Conservation (phyloP, 2,113 vertebrate species). For the Atrichornis clamosus region DNA sequence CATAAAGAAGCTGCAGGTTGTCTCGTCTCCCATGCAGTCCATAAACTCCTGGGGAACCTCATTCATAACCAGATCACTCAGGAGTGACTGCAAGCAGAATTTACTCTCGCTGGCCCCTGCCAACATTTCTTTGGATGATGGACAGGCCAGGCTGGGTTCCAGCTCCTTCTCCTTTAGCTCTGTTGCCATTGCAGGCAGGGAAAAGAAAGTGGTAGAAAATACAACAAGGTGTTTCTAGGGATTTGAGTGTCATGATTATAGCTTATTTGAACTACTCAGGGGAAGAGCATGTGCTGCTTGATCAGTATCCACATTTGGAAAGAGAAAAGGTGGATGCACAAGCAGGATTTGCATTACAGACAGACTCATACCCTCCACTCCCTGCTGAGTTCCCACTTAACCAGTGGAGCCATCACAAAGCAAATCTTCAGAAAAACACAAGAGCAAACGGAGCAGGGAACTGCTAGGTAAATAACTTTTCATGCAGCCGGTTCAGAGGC, state of each 20-base stretch:
- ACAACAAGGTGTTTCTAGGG: neutral
- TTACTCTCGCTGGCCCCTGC: neutral
- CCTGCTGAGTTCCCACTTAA: neutral
- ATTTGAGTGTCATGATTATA: neutral
- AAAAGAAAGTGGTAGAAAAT: neutral
- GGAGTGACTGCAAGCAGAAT: constrained; percentile 17
- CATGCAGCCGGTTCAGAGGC: neutral
- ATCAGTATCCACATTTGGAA: neutral
- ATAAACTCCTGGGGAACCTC: constrained; percentile 32
- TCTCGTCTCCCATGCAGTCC: neutral
- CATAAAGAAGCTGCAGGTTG: constrained; percentile 5
- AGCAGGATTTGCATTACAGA: neutral
- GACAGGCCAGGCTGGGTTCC: neutral
- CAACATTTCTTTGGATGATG: neutral
- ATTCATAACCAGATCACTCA: constrained; percentile 32
- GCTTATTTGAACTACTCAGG: neutral
- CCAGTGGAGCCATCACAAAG: neutral
- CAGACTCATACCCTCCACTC: neutral
- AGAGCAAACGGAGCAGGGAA: neutral
- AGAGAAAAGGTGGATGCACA: neutral
- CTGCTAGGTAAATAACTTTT: neutral
- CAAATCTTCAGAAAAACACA: neutral
- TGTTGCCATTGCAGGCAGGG: neutral
- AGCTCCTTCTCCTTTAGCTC: neutral
- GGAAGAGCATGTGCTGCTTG: neutral